Conservation (phyloP, 1,140 invertebrate species). For the Habropoda laboriosa region DNA sequence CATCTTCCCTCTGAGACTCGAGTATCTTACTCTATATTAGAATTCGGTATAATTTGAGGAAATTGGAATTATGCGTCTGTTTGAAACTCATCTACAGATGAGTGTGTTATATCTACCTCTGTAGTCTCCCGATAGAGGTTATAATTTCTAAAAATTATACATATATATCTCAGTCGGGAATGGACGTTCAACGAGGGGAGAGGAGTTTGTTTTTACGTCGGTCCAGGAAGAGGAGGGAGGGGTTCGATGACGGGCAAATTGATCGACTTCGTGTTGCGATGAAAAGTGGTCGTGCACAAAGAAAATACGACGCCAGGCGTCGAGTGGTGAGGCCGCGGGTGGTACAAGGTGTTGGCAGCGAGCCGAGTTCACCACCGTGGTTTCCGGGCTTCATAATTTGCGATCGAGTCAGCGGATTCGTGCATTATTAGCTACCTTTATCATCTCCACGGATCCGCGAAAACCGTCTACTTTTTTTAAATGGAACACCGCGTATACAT, state of each 20-base stretch:
- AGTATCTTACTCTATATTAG: not conserved
- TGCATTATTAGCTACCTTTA: conserved; percentile 13
- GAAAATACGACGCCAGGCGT: not conserved
- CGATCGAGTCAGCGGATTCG: conserved; percentile 39
- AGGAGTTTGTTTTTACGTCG: too few relatives aligned
- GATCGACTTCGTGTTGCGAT: conserved; percentile 1
- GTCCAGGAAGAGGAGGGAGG: too few relatives aligned
- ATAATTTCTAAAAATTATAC: too few relatives aligned
- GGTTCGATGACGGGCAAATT: not conserved
- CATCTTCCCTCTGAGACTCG: not conserved
- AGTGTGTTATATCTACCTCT: too few relatives aligned
- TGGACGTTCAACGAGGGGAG: too few relatives aligned
- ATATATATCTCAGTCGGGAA: too few relatives aligned
- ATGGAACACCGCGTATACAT: not conserved
- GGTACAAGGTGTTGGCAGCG: conserved; percentile 25
- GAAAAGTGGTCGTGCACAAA: not conserved
- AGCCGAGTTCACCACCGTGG: conserved; percentile 21
- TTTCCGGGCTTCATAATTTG: conserved; percentile 29
- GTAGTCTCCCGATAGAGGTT: too few relatives aligned
- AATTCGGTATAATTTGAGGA: not conserved
- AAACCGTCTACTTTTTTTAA: not conserved
- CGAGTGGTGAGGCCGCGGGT: not conserved
- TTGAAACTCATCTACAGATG: too few relatives aligned
- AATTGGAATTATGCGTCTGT: not conserved
- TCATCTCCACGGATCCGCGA: not conserved